Evolutionary conservation across 1,140 invertebrate genomes (phyloP), one percentile per base, ranked within the genome.

Genomic region (Lycorma delicatula): DNA sequence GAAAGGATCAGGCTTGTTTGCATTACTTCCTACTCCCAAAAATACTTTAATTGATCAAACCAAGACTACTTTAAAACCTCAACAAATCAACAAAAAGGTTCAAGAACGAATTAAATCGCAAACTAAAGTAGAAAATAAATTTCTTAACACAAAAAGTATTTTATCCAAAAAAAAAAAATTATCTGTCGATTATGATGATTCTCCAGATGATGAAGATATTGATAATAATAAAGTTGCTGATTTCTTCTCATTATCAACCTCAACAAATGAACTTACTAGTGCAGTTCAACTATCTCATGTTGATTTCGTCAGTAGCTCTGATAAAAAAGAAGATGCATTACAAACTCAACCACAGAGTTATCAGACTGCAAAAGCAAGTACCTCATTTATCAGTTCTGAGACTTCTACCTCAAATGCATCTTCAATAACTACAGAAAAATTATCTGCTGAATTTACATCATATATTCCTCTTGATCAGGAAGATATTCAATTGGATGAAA

Each of bases 121-220:
- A 7, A 9, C 3, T 5, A 34, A 61, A 44, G 9, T 20, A 27
- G 55, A 54, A n/a, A n/a, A n/a, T n/a, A n/a, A n/a, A n/a, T n/a
- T n/a, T n/a, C 44, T 52, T 50, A 2, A 11, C 36, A 18, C 44
- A 20, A 51, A 62, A 44, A 9, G 1, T 6, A 12, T 16, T 7
- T 52, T 20, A 53, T 6, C n/a, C 59, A 23, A 38, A 29, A 41
- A 59, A 58, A 54, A 49, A 44, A 31, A 52, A 59, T 3, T 50
- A 61, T 47, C 23, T 54, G 16, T 53, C 28, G 34, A 67, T 20
- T 66, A 68, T 63, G 69, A 70, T 59, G 72, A 75, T 27, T 73
- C 72, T 34, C 74, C 75, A 60, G 75, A 77, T 26, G 76, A 78
- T 38, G 70, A 73, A 5, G 74, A 75, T 63, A 70, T 16, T 2